Percentiles rank a stretch among this genome's conserved stretches.
phyloP scores from a whole-genome alignment of 2,113 vertebrate species.

The Scomber japonicus region DNA sequence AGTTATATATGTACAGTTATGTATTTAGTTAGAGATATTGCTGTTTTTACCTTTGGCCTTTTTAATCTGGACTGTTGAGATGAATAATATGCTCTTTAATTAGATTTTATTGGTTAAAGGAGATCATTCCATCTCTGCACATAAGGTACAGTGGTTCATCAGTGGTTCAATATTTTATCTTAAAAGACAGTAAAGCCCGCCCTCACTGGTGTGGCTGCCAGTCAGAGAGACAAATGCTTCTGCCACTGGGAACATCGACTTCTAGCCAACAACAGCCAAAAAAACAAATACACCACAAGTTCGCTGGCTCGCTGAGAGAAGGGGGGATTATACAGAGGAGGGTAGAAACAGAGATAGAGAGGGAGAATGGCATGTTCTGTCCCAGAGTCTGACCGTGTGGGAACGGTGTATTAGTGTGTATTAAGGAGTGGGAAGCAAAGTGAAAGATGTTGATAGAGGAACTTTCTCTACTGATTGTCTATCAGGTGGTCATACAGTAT shows the following conservation, averaged over 20 bases:
- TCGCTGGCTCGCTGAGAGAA: conserved; percentile 45
- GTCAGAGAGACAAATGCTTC: conserved; percentile 44
- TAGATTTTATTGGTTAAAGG: neutral
- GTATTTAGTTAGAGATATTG: neutral
- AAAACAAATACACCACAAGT: conserved; percentile 75
- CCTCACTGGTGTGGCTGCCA: conserved; percentile 44
- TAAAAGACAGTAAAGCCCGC: conserved; percentile 35
- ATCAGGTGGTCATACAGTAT: neutral
- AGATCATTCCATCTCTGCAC: neutral
- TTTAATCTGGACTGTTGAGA: neutral
- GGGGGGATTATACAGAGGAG: neutral
- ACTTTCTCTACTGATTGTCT: neutral
- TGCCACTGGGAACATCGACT: conserved; percentile 75
- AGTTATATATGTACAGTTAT: neutral
- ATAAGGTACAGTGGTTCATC: conserved; percentile 2
- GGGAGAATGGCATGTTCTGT: conserved; percentile 69
- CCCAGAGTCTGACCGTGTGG: conserved; percentile 45
- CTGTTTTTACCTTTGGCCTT: neutral
- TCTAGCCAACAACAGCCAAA: conserved; percentile 66
- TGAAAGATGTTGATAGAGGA: neutral
- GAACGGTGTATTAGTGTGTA: conserved; percentile 25
- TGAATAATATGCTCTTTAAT: neutral
- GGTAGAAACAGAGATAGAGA: conserved; percentile 10
- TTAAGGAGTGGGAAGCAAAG: neutral
- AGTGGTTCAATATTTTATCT: conserved; percentile 4